A percentile compares a stretch with the other conserved stretches of the same genome.
Conservation (phyloP, 2,888 invertebrate species). For the Helicoverpa assulta region DNA sequence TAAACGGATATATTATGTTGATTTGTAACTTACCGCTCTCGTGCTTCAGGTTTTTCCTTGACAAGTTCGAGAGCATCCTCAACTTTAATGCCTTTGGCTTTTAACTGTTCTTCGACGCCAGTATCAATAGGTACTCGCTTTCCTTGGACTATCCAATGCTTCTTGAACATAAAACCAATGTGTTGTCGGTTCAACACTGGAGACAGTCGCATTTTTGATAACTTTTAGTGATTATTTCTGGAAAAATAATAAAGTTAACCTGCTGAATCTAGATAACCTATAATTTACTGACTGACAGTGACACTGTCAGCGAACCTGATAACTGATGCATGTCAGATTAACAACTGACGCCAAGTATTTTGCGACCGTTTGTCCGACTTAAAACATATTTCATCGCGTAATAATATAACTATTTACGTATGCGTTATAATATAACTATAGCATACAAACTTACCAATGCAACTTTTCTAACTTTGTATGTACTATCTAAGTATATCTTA, state of each 20-base stretch:
- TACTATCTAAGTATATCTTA: too few species aligned
- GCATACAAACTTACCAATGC: too few species aligned
- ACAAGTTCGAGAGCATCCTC: conserved; percentile 91
- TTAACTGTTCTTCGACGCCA: conserved; percentile 88
- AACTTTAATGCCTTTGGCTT: conserved; percentile 90
- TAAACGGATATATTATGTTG: background rate
- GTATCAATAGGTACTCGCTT: conserved; percentile 90
- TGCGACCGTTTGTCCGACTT: too few species aligned
- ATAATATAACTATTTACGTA: too few species aligned
- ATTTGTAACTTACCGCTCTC: conserved; percentile 71
- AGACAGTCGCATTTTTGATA: conserved; percentile 91
- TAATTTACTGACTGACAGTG: background rate
- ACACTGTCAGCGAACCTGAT: background rate
- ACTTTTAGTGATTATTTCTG: conserved; percentile 18
- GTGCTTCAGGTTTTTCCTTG: conserved; percentile 77
- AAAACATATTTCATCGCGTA: too few species aligned
- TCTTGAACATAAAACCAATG: conserved; percentile 93
- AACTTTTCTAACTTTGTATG: too few species aligned
- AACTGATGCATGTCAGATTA: conserved; percentile 13
- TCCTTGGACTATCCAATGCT: conserved; percentile 93
- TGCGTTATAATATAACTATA: too few species aligned
- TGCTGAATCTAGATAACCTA: conserved; percentile 15
- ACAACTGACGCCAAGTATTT: background rate
- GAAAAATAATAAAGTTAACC: conserved; percentile 21
- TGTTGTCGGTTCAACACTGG: conserved; percentile 92